Evolutionary conservation across 2,888 invertebrate species (phyloP).

Genomic region (Chrysolina haemoptera): DNA sequence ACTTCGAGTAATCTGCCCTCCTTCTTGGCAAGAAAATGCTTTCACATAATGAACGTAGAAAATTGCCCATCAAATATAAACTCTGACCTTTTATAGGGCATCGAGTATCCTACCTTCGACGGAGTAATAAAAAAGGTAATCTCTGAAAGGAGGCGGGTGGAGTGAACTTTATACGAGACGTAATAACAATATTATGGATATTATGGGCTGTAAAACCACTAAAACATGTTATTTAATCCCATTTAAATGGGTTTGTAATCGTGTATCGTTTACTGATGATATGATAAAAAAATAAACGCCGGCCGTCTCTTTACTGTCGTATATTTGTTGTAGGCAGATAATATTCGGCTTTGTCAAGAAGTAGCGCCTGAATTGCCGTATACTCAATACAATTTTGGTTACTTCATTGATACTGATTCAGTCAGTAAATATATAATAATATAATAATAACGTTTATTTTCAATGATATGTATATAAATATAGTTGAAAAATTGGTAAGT

Average conservation of each 20-base stretch:
- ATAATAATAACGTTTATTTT: no score
- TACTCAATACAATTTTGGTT: no score
- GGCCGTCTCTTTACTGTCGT: neutral
- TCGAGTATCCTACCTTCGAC: neutral
- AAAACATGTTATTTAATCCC: slow-evolving; percentile 9
- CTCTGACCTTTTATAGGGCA: slow-evolving; percentile 22
- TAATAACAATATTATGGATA: slow-evolving; percentile 4
- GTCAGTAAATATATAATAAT: no score
- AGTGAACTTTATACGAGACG: slow-evolving; percentile 4
- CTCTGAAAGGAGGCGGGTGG: slow-evolving; percentile 3
- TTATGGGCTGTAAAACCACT: neutral
- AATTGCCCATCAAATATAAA: slow-evolving; percentile 25
- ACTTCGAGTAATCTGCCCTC: neutral
- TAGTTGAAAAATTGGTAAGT: no score
- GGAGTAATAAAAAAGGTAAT: slow-evolving; percentile 6
- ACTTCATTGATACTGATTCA: no score
- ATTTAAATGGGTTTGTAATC: neutral
- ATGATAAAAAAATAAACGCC: neutral
- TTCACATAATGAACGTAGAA: slow-evolving; percentile 23
- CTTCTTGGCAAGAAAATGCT: neutral
- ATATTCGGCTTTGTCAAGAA: neutral
- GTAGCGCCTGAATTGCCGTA: no score
- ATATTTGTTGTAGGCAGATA: neutral
- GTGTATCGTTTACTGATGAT: neutral
- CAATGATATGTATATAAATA: no score